Evolutionary conservation across 2,113 vertebrate genomes (phyloP).

Genomic region (Petaurus breviceps): DNA sequence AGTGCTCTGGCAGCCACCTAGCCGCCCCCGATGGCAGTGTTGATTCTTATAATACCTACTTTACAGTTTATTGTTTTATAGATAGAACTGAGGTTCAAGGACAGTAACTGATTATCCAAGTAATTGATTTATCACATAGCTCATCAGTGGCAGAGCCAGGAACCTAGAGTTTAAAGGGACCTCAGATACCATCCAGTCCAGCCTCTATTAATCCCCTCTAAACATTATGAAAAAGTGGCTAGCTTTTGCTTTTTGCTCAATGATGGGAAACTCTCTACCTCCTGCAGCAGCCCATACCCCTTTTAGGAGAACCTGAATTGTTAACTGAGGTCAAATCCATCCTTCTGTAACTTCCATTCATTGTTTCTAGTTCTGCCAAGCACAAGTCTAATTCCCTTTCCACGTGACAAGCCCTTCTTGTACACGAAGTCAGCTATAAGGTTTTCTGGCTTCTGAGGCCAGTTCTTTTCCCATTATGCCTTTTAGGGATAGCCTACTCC

Average conservation of each 20-base stretch:
- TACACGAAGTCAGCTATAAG: background rate
- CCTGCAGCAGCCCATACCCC: background rate
- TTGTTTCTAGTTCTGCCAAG: background rate
- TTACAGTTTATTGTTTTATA: background rate
- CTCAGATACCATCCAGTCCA: background rate
- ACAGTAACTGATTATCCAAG: background rate
- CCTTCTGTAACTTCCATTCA: background rate
- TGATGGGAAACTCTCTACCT: background rate
- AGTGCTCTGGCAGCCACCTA: too few species aligned
- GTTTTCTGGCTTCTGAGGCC: background rate
- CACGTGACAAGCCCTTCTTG: background rate
- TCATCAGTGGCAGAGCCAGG: background rate
- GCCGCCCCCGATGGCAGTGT: too few species aligned
- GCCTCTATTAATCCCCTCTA: background rate
- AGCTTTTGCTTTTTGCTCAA: background rate
- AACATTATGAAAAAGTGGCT: background rate
- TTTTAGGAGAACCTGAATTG: background rate
- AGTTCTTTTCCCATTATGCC: background rate
- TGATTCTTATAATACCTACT: background rate
- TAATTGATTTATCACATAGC: background rate
- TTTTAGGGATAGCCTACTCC: background rate
- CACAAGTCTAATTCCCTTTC: background rate
- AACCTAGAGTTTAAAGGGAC: background rate
- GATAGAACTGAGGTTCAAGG: background rate
- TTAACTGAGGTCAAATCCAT: background rate